Conservation (phyloP, 2,797 vertebrate genomes). For the Toxotes lorentzi region DNA sequence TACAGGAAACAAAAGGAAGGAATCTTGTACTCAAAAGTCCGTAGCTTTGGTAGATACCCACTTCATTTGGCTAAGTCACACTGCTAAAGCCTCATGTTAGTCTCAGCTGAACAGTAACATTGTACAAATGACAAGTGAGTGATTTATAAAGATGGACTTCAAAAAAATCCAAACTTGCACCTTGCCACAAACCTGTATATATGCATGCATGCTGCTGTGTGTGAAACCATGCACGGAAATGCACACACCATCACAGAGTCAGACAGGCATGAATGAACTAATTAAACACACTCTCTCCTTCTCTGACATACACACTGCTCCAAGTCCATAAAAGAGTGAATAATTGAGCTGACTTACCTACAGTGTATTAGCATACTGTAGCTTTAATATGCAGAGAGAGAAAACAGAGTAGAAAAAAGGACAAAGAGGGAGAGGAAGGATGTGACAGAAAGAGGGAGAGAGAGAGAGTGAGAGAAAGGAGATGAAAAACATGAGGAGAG, state of each 20-base stretch:
- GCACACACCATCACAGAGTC: constrained; percentile 45
- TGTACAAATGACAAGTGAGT: neutral
- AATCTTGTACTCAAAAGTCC: neutral
- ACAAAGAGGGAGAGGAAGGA: constrained; percentile 25
- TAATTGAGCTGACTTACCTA: constrained; percentile 70
- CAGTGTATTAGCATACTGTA: constrained; percentile 65
- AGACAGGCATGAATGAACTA: constrained; percentile 56
- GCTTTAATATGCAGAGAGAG: constrained; percentile 66
- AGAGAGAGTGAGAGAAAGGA: constrained; percentile 20
- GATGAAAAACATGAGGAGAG: constrained; percentile 59
- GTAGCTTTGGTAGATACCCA: neutral
- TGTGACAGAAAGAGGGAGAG: constrained; percentile 32
- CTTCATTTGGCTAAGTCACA: neutral
- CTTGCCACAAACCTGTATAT: constrained; percentile 22
- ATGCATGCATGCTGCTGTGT: constrained; percentile 7
- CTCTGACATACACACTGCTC: constrained; percentile 34
- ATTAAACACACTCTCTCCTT: constrained; percentile 58
- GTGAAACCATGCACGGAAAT: constrained; percentile 21
- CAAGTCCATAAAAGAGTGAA: constrained; percentile 54
- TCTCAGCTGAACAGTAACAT: neutral
- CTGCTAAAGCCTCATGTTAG: neutral
- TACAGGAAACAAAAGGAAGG: neutral
- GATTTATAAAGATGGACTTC: neutral
- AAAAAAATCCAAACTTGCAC: neutral
- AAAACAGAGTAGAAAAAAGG: constrained; percentile 36